Evolutionary conservation across 2,797 vertebrate genomes (phyloP).

Genomic region (Tinamus major): DNA sequence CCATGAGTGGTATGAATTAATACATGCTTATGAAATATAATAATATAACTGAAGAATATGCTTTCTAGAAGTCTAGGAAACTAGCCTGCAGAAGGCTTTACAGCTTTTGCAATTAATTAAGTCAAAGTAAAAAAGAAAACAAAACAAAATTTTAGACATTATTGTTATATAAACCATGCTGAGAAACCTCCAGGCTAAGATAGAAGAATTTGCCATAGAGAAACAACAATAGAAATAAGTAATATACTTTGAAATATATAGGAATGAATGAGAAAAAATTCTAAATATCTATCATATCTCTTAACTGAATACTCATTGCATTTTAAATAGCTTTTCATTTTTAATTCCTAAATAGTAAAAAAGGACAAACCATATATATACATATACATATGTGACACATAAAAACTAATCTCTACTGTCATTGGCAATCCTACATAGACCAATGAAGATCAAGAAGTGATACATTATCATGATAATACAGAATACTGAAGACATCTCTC

Average conservation of each 20-base stretch:
- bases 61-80: background rate
- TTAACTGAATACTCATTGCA: background rate
- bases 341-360: background rate
- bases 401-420: background rate
- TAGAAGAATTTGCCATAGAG: background rate
- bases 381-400: background rate
- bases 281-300: background rate
- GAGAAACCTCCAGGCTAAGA: background rate
- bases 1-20: background rate
- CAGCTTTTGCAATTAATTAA: slow-evolving; percentile 10
- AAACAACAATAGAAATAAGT: background rate
- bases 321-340: background rate
- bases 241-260: background rate
- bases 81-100: background rate
- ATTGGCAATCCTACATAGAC: background rate
- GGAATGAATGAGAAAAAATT: background rate
- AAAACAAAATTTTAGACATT: background rate
- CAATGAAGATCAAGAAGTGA: background rate
- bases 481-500: background rate
- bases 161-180: background rate
- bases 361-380: background rate
- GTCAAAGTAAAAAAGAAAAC: background rate
- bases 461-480: background rate
- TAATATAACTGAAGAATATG: background rate
- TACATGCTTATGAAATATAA: background rate